Evolutionary conservation across 2,113 vertebrate species (phyloP).

Genomic region (Ictidomys tridecemlineatus): DNA sequence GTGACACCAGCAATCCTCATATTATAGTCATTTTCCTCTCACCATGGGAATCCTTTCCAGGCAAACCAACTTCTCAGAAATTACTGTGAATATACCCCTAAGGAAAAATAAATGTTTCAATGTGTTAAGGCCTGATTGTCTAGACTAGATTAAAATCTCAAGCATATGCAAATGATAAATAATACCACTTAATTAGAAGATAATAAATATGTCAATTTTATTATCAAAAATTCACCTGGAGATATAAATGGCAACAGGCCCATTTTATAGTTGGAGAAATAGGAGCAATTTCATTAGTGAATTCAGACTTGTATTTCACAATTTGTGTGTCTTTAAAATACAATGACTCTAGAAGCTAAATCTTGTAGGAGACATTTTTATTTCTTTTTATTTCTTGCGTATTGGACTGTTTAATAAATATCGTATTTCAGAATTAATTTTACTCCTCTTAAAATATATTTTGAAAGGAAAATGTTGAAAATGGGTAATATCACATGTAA

Average conservation of each 20-base stretch:
- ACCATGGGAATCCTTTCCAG: background rate
- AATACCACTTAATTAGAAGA: constrained; percentile 44
- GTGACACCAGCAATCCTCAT: background rate
- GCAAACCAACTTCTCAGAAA: background rate
- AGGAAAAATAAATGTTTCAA: constrained; percentile 3
- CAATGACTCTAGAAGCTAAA: background rate
- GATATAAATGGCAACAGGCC: background rate
- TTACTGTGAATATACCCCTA: background rate
- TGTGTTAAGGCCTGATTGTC: background rate
- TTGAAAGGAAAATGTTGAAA: constrained; percentile 38
- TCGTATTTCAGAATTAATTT: constrained; percentile 38
- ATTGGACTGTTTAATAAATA: background rate
- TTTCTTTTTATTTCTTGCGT: constrained; percentile 18
- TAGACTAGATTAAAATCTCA: constrained; percentile 40
- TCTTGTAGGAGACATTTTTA: background rate
- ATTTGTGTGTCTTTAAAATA: constrained; percentile 1
- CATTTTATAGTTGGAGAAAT: background rate
- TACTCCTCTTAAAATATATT: background rate
- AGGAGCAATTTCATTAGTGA: background rate
- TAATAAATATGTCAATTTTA: constrained; percentile 41
- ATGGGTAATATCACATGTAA: background rate
- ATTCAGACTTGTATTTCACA: background rate
- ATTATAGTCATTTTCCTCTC: background rate
- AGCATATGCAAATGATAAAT: constrained; percentile 23
- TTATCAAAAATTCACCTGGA: background rate